Evolutionary conservation across 2,113 vertebrate genomes (phyloP).

Genomic region (Pygathrix nemaeus): DNA sequence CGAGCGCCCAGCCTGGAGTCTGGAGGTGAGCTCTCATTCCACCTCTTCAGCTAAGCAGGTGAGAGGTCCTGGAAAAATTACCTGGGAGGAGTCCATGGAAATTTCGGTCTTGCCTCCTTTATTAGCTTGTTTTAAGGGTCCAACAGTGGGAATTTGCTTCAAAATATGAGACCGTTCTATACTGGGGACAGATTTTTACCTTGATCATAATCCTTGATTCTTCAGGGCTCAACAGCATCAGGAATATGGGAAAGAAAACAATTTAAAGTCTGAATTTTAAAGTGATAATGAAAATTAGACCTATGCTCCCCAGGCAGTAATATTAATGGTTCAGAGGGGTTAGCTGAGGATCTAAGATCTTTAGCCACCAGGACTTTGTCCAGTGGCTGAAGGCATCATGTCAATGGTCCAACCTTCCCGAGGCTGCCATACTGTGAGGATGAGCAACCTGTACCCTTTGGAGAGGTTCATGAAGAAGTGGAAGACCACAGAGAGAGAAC

Average conservation of each 20-base stretch:
- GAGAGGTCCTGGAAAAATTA: background rate
- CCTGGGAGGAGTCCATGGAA: background rate
- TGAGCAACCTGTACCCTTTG: background rate
- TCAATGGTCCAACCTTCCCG: background rate
- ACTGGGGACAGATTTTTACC: background rate
- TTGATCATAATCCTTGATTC: background rate
- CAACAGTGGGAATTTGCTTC: background rate
- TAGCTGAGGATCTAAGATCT: background rate
- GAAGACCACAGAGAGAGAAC: background rate
- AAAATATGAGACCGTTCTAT: background rate
- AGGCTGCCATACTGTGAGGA: background rate
- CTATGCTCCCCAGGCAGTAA: background rate
- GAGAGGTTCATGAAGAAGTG: background rate
- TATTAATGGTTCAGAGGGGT: background rate
- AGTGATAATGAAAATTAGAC: background rate
- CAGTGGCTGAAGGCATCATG: background rate
- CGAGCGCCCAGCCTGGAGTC: background rate
- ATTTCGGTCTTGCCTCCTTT: background rate
- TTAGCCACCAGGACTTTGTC: no score
- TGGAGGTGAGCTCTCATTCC: no score
- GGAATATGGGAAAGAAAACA: background rate
- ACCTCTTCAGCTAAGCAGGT: background rate
- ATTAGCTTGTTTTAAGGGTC: background rate
- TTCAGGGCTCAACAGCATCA: background rate
- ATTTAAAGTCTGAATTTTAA: background rate